Conservation (phyloP, 92 coral and sea anemone genomes). For the Muricea muricata region DNA sequence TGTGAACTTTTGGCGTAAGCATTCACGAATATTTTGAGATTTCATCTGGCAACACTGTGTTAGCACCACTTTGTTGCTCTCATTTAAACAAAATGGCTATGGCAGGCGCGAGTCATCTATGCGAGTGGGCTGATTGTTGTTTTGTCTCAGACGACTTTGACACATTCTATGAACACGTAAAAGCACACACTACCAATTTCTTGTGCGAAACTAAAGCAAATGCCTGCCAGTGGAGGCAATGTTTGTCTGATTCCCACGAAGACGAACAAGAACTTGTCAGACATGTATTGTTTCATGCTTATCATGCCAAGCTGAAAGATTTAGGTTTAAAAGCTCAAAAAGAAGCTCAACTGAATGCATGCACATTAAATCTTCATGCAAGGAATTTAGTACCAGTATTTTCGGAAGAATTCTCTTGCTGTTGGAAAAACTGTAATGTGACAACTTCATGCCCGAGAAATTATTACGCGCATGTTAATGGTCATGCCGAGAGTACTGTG, state of each 20-base stretch:
- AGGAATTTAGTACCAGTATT: conserved; percentile 88
- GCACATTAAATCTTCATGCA: conserved; percentile 78
- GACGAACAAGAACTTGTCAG: conserved; percentile 82
- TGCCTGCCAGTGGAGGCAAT: conserved; percentile 83
- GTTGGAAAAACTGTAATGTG: conserved; percentile 80
- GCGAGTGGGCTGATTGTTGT: conserved; percentile 88
- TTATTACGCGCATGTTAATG: conserved; percentile 86
- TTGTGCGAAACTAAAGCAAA: conserved; percentile 58
- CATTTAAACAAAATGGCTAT: no score
- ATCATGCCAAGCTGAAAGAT: conserved; percentile 82
- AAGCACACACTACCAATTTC: conserved; percentile 74
- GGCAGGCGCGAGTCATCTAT: conserved; percentile 44
- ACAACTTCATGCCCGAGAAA: conserved; percentile 78
- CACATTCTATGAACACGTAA: conserved; percentile 78
- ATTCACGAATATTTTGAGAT: no score
- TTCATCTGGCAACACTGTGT: no score
- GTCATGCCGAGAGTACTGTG: conserved; percentile 79
- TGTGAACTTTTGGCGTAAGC: no score
- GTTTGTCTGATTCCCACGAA: conserved; percentile 84
- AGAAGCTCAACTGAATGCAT: conserved; percentile 65
- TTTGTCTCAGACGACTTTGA: conserved; percentile 66
- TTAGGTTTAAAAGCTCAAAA: conserved; percentile 72
- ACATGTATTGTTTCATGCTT: conserved; percentile 93
- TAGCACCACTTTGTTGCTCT: no score
- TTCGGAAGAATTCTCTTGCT: conserved; percentile 82